Conservation (phyloP, 2,888 invertebrate genomes). For the Gryllus longicercus region DNA sequence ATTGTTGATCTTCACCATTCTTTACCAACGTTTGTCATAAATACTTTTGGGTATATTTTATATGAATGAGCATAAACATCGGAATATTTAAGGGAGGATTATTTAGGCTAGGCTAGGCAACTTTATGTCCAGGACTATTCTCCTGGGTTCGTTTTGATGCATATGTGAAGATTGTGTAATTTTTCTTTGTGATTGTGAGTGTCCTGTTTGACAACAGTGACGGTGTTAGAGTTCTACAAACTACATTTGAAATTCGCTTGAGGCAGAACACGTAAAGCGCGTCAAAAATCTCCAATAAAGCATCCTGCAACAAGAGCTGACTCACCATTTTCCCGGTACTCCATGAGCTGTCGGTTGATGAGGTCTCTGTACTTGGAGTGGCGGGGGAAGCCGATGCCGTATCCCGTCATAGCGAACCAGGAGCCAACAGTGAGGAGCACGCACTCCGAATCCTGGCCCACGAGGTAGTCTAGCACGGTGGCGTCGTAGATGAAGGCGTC, state of each 20-base stretch:
- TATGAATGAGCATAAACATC: too few species aligned
- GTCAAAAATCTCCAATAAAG: background rate
- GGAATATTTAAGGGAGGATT: too few species aligned
- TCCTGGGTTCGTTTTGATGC: too few species aligned
- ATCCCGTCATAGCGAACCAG: slow-evolving; percentile 61
- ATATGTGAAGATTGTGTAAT: too few species aligned
- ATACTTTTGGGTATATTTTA: too few species aligned
- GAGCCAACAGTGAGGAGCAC: slow-evolving; percentile 55
- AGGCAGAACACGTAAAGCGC: background rate
- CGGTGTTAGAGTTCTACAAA: too few species aligned
- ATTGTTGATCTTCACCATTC: too few species aligned
- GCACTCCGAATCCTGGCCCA: slow-evolving; percentile 54
- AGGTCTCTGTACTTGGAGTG: slow-evolving; percentile 48
- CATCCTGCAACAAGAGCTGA: background rate
- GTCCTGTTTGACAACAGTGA: too few species aligned
- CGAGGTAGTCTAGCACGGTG: slow-evolving; percentile 58
- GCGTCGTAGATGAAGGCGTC: slow-evolving; percentile 62
- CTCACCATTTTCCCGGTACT: slow-evolving; percentile 48
- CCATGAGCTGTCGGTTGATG: slow-evolving; percentile 47
- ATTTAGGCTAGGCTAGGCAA: too few species aligned
- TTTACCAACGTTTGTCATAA: too few species aligned
- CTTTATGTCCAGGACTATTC: too few species aligned
- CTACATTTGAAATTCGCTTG: background rate
- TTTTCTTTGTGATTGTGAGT: too few species aligned
- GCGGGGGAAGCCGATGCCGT: slow-evolving; percentile 57